Base-by-base conservation (phyloP, 1,140 invertebrate genomes). In the Drosophila arizonae region DNA sequence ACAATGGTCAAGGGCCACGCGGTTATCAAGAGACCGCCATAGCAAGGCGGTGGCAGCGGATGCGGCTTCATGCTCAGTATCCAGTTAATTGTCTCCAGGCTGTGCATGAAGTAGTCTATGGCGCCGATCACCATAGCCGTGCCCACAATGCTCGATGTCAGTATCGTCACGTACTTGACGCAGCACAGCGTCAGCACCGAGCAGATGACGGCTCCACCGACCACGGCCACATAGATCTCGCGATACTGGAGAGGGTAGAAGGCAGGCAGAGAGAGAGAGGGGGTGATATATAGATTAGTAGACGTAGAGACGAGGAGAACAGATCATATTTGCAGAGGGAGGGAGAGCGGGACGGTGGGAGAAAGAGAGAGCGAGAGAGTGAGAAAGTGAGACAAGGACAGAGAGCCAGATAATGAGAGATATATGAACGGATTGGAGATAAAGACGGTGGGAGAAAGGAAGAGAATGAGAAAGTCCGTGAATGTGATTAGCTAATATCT, bases 41-140 rank as follows among this genome's bases (percentile, higher is more conserved):
- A 92, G 56, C 91, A 92, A 4, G 91, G 90, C n/a, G 91, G 91
- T 21, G 91, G 90, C 36, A 70, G 63, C 0, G 91, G 91, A 79
- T 91, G 78, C 13, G 90, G 90, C 60, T 90, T 89, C 90, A 92
- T 92, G 41, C 74, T 78, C 41, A 91, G 71, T 52, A 92, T 85
- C 91, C 91, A 92, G 50, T 87, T 85, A 4, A 91, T 79, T 17
- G 91, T 90, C 67, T 91, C 85, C 56, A 91, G 65, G n/a, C 75
- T 77, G 33, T 92, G 90, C 77, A 91, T 88, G 24, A 91, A 92
- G 54, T 82, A 92, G 58, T 92, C 91, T 17, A 92, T 77, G 33
- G 91, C 79, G 8, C 88, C 71, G n/a, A 92, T 81, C 21, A 92
- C 88, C 91, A 92, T 92, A 36, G 90, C 88, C 1, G 90, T 90